Base-by-base conservation (phyloP, 2,113 vertebrate species). In the Empidonax traillii region DNA sequence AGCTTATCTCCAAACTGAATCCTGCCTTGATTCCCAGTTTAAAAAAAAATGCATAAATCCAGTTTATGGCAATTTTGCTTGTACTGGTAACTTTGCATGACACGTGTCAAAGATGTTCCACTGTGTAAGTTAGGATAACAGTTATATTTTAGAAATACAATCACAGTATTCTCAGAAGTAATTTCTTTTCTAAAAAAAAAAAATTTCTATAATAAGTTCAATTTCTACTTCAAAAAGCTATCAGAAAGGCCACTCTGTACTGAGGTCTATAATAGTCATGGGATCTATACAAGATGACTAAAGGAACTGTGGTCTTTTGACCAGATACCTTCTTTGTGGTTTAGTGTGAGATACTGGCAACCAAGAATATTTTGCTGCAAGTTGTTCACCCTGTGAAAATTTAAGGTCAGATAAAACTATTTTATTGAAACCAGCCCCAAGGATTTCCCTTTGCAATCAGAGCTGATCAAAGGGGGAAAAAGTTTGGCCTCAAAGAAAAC, bases 321-420 rank as follows among this genome's bases (percentile, higher is more conserved):
- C 28, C 21, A 59, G n/a, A 27, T 20, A 5, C 1, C 39, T 63
- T 53, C 5, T 28, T 8, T 3, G 12, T 4, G 8, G 8, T 5
- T 76, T 85, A 52, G 5, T 20, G 7, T 16, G 41, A 80, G 21
- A 23, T 47, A 16, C 37, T 66, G 46, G 16, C 33, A 85, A 23
- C 17, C 39, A 55, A 63, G 6, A 58, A n/a, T 7, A 14, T 76
- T 79, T 46, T 71, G 16, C 39, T 47, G 21, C 10, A 49, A 43
- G 35, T 19, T 85, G 31, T 63, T 85, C 4, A 6, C n/a, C 58
- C 62, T 12, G 18, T 58, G 61, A 41, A 72, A 59, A 41, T 5
- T 55, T 59, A 18, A 68, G 35, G 72, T 72, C 25, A 85, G 23
- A 4, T 49, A 72, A 46, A 84, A 8, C 8, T 22, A 6, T 39